These are phyloP conservation scores for Xylota sylvarum DNA, from an alignment of 2,888 invertebrate genomes.

Conservation along the genomic window DNA sequence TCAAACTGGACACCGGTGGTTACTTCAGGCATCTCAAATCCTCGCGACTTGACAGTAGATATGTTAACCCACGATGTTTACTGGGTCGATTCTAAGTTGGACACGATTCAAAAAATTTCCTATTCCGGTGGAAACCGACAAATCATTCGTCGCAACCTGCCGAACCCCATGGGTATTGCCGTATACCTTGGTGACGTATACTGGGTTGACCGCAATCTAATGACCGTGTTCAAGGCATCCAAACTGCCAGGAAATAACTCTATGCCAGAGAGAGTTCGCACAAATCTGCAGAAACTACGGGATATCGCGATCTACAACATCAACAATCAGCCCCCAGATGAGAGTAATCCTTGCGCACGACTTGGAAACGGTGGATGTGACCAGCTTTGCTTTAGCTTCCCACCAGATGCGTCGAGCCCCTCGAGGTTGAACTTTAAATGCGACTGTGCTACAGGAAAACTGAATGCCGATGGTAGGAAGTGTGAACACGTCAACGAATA, in stretches of 20 bases:
- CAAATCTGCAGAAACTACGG: conserved; percentile 93
- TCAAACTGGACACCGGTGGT: conserved; percentile 94
- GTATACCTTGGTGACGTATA: conserved; percentile 93
- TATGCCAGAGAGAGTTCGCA: conserved; percentile 90
- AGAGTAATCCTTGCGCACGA: conserved; percentile 92
- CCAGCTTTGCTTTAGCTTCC: conserved; percentile 97
- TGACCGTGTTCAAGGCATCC: conserved; percentile 92
- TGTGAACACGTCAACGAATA: conserved; percentile 95
- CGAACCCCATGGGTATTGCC: conserved; percentile 97
- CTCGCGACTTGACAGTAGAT: conserved; percentile 95
- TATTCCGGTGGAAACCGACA: conserved; percentile 93
- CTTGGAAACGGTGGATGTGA: conserved; percentile 94
- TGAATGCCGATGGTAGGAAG: conserved; percentile 88
- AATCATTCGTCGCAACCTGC: conserved; percentile 93
- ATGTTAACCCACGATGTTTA: conserved; percentile 97
- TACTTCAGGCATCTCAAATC: conserved; percentile 95
- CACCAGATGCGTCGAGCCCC: conserved; percentile 87
- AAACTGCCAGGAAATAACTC: conserved; percentile 91
- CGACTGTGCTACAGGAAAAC: conserved; percentile 95
- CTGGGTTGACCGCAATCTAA: conserved; percentile 97
- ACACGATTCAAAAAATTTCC: conserved; percentile 97
- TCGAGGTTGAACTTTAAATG: conserved; percentile 88
- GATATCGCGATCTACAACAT: conserved; percentile 97
- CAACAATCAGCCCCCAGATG: conserved; percentile 93
- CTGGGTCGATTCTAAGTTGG: conserved; percentile 98